Evolutionary conservation across 2,888 invertebrate genomes (phyloP).

Genomic region (Epirrhoe tristata): DNA sequence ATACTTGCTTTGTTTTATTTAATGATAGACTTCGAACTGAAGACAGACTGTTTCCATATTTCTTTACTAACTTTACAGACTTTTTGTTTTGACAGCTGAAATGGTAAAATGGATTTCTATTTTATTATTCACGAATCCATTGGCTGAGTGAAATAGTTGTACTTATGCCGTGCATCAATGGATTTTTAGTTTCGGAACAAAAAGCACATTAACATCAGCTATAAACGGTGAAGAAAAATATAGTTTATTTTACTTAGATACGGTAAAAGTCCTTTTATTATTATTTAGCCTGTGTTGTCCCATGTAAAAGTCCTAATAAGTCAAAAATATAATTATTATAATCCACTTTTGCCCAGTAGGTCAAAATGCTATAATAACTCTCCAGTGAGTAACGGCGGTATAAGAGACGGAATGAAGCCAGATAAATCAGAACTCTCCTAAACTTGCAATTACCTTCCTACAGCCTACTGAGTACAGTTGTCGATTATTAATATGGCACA

Average conservation of each 20-base stretch:
- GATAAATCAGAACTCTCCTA: constrained; percentile 30
- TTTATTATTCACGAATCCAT: too few species aligned
- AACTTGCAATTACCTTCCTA: constrained; percentile 28
- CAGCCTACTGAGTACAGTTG: constrained; percentile 12
- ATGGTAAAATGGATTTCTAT: not conserved
- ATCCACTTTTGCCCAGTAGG: not conserved
- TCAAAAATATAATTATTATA: too few species aligned
- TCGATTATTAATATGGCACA: constrained; percentile 10
- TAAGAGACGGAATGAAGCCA: constrained; percentile 22
- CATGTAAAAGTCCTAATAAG: too few species aligned
- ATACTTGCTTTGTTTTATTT: constrained; percentile 29
- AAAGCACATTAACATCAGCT: too few species aligned
- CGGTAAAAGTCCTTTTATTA: too few species aligned
- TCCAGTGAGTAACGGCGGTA: constrained; percentile 16
- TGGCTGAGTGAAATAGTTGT: too few species aligned
- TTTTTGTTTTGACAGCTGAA: not conserved
- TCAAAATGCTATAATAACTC: constrained; percentile 10
- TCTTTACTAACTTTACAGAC: not conserved
- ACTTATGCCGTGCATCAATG: too few species aligned
- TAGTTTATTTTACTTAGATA: too few species aligned
- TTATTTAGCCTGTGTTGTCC: not conserved
- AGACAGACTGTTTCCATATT: not conserved
- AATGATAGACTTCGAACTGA: constrained; percentile 15
- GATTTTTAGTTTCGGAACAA: too few species aligned
- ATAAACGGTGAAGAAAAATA: too few species aligned